These are phyloP conservation scores for Argopecten irradians DNA, from an alignment of 1,140 invertebrate genomes.

Conservation along the genomic window DNA sequence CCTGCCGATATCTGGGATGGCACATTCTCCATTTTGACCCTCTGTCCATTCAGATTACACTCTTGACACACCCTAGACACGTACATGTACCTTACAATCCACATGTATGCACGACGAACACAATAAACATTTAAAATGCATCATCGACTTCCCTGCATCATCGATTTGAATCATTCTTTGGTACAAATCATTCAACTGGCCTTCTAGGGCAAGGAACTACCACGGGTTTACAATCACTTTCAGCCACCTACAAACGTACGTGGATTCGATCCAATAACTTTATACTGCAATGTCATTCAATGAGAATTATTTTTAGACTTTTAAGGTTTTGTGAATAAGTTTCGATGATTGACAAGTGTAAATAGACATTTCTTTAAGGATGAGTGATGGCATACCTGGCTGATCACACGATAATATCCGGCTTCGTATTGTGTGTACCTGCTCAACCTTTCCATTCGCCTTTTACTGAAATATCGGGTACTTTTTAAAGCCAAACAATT, in stretches of 20 bases:
- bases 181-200: not conserved
- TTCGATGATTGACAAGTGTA: not conserved
- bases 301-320: not conserved
- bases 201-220: not conserved
- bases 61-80: not conserved
- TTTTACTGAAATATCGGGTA: not conserved
- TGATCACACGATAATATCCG: not conserved
- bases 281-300: constrained; percentile 2
- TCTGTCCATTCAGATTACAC: not conserved
- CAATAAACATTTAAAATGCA: not conserved
- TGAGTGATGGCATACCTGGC: not conserved
- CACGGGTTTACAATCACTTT: not conserved
- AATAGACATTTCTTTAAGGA: not conserved
- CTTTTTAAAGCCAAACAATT: not conserved
- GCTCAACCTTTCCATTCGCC: not conserved
- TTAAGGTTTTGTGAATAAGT: not conserved
- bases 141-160: not conserved
- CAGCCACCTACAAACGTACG: not conserved
- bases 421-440: not conserved
- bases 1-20: not conserved
- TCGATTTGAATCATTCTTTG: not conserved
- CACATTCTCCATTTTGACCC: not conserved
- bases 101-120: not conserved
- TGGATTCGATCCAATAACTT: constrained; percentile 8
- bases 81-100: not conserved